These are phyloP conservation scores for Istiophorus platypterus DNA, from an alignment of 2,113 vertebrate species.

Conservation along the genomic window DNA sequence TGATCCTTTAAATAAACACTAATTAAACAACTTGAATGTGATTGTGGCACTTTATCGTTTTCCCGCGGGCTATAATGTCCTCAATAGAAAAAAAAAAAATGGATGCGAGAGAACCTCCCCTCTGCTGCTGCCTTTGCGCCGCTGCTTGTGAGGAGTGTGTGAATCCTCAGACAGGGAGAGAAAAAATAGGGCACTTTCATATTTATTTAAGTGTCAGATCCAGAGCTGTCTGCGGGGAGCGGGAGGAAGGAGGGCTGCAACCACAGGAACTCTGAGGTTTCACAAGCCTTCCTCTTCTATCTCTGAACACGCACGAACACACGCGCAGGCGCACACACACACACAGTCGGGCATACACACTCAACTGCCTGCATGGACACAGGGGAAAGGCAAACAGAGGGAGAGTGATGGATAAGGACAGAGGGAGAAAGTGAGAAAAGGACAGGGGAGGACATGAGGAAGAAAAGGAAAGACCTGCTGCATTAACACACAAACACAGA, in stretches of 20 bases:
- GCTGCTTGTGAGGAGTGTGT: constrained; percentile 43
- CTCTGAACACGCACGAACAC: constrained; percentile 31
- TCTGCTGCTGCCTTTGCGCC: constrained; percentile 35
- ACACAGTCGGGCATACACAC: neutral
- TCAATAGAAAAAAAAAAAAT: neutral
- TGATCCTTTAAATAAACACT: constrained; percentile 20
- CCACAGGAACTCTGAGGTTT: constrained; percentile 71
- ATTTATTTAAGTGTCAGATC: constrained; percentile 82
- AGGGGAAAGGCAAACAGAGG: constrained; percentile 29
- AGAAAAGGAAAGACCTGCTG: constrained; percentile 14
- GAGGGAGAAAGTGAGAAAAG: constrained; percentile 8
- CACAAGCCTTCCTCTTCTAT: constrained; percentile 53
- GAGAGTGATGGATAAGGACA: neutral
- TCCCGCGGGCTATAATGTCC: constrained; percentile 36
- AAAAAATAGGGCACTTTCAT: constrained; percentile 79
- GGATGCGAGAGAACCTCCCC: constrained; percentile 42
- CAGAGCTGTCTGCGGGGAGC: constrained; percentile 71
- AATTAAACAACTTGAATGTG: constrained; percentile 30
- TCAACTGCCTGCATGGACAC: constrained; percentile 31
- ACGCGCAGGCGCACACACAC: neutral
- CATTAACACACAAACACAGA: neutral
- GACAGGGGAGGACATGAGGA: constrained; percentile 22
- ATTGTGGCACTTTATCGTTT: constrained; percentile 17
- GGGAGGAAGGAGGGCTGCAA: constrained; percentile 58
- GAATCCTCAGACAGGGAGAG: constrained; percentile 68